These are phyloP conservation scores for Capreolus pygargus DNA, from an alignment of 2,113 vertebrate genomes.

Conservation along the genomic window DNA sequence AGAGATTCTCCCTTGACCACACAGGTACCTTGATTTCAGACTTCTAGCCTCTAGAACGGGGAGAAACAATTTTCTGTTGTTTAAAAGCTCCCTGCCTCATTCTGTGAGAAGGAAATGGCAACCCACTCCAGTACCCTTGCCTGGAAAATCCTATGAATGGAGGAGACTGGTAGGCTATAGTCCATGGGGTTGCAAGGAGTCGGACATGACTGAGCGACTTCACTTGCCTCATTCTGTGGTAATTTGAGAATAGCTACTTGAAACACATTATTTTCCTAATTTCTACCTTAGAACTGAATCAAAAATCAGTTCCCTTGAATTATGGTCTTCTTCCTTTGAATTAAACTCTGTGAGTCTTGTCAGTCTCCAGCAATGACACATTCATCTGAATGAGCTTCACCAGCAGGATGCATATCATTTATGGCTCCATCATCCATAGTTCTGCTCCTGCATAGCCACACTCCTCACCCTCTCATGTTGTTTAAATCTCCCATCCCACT, in stretches of 20 bases:
- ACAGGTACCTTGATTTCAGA: background rate
- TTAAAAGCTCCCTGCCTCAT: background rate
- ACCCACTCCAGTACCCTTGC: no score
- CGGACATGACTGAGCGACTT: no score
- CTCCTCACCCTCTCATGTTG: accelerated
- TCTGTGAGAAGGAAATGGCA: background rate
- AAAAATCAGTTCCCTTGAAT: background rate
- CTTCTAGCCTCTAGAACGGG: background rate
- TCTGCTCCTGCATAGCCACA: background rate
- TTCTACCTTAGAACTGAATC: background rate
- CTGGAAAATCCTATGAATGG: no score
- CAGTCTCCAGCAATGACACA: background rate
- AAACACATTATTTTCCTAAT: constrained; percentile 71
- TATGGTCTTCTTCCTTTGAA: background rate
- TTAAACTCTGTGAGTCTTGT: background rate
- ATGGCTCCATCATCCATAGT: accelerated
- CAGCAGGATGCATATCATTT: background rate
- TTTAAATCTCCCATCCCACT: accelerated
- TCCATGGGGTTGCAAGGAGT: no score
- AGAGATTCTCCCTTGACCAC: background rate
- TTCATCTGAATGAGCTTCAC: background rate
- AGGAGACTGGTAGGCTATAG: no score
- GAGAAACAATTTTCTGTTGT: background rate
- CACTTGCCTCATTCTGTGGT: background rate
- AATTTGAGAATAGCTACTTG: background rate